A percentile compares a stretch with the other conserved stretches of the same genome.
phyloP scores from a whole-genome alignment of 2,113 vertebrate genomes.

The Tichodroma muraria region DNA sequence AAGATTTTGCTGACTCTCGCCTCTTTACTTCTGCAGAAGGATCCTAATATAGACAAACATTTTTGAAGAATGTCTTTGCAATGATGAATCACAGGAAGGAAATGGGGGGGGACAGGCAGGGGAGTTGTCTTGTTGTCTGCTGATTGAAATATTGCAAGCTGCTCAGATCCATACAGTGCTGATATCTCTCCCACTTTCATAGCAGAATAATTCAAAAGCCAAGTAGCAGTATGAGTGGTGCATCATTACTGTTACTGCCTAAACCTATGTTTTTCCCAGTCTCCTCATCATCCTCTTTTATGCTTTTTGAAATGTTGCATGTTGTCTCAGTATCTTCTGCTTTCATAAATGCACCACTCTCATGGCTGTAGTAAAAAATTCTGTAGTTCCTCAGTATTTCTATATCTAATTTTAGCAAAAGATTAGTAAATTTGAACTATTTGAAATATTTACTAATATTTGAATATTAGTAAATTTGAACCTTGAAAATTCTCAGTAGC shows the following conservation, averaged over 20 bases:
- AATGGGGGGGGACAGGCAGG: not conserved
- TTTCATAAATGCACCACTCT: not conserved
- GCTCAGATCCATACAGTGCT: not conserved
- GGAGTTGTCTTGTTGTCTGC: not conserved
- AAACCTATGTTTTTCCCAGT: not conserved
- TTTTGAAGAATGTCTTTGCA: not conserved
- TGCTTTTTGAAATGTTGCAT: not conserved
- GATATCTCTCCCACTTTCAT: not conserved
- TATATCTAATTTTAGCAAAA: not conserved
- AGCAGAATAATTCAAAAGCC: not conserved
- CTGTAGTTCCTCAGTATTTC: not conserved
- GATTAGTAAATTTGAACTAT: too few relatives aligned
- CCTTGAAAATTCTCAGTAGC: not conserved
- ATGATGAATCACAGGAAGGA: slow-evolving; percentile 6
- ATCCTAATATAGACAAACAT: not conserved
- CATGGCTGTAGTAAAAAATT: not conserved
- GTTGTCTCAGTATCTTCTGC: not conserved
- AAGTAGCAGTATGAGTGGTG: not conserved
- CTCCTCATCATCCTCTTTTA: not conserved
- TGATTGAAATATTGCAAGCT: not conserved
- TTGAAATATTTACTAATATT: too few relatives aligned
- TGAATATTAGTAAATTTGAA: too few relatives aligned
- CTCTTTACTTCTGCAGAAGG: not conserved
- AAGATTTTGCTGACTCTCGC: slow-evolving; percentile 1
- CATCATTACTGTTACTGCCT: not conserved